Percentiles rank a stretch among this genome's conserved stretches.
These are phyloP conservation scores for Actinostola sp. DNA, from an alignment of 92 coral and sea anemone genomes.

Conservation along the genomic window DNA sequence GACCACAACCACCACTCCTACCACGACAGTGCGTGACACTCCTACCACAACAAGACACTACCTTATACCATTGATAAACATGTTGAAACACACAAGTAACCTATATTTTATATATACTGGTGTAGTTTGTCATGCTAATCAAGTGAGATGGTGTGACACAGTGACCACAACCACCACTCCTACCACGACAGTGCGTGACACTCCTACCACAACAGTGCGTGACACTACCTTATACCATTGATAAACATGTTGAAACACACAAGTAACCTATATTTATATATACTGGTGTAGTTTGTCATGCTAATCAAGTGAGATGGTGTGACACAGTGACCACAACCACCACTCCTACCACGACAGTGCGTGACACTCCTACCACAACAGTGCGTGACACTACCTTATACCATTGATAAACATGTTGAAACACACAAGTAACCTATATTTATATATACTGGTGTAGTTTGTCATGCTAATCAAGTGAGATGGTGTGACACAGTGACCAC, in stretches of 20 bases:
- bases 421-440: no score
- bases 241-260: no score
- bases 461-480: background rate
- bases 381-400: no score
- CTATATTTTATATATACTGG: background rate
- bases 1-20: background rate
- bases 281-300: background rate
- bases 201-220: no score
- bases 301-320: background rate
- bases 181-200: slow-evolving; percentile 1
- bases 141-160: background rate
- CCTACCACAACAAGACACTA: no score
- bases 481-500: background rate
- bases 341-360: background rate
- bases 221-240: no score
- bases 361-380: no score
- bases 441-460: background rate
- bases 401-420: no score
- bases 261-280: background rate
- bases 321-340: background rate
- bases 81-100: no score
- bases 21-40: slow-evolving; percentile 2
- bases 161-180: background rate
- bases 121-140: background rate
- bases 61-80: no score